Evolutionary conservation across 2,888 invertebrate genomes (phyloP).

Genomic region (Ametastegia equiseti): DNA sequence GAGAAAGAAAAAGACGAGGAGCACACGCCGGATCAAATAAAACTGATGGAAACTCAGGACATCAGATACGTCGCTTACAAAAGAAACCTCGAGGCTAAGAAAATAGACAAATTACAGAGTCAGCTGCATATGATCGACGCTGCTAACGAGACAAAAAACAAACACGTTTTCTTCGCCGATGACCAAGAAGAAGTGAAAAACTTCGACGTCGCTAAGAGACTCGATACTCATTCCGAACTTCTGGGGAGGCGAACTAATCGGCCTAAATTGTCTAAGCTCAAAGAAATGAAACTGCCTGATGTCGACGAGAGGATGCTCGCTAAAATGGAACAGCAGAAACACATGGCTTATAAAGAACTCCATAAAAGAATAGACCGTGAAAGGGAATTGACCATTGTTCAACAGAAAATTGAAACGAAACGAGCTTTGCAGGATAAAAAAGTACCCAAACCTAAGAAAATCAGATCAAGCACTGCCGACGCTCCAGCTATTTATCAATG

Average conservation of each 20-base stretch:
- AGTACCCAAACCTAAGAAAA: slow-evolving; percentile 80
- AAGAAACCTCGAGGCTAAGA: slow-evolving; percentile 88
- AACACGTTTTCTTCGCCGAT: slow-evolving; percentile 89
- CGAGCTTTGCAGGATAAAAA: slow-evolving; percentile 83
- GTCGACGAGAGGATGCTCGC: slow-evolving; percentile 78
- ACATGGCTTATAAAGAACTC: slow-evolving; percentile 85
- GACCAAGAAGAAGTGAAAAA: slow-evolving; percentile 79
- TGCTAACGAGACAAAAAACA: slow-evolving; percentile 83
- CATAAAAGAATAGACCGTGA: slow-evolving; percentile 87
- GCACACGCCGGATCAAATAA: slow-evolving; percentile 89
- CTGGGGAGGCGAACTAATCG: slow-evolving; percentile 85
- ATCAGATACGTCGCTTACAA: slow-evolving; percentile 93
- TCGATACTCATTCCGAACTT: slow-evolving; percentile 87
- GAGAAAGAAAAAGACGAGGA: slow-evolving; percentile 83
- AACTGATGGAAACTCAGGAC: slow-evolving; percentile 95
- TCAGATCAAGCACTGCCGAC: slow-evolving; percentile 82
- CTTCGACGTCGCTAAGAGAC: slow-evolving; percentile 84
- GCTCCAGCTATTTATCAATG: slow-evolving; percentile 88
- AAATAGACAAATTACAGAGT: slow-evolving; percentile 86
- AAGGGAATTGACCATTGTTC: slow-evolving; percentile 85
- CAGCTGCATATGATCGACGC: slow-evolving; percentile 90
- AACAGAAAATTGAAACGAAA: slow-evolving; percentile 88
- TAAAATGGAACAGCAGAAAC: slow-evolving; percentile 79
- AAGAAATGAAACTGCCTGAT: slow-evolving; percentile 79
- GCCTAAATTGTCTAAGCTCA: slow-evolving; percentile 80